Evolutionary conservation across 2,797 vertebrate species (phyloP).

Genomic region (Amniataba percoides): DNA sequence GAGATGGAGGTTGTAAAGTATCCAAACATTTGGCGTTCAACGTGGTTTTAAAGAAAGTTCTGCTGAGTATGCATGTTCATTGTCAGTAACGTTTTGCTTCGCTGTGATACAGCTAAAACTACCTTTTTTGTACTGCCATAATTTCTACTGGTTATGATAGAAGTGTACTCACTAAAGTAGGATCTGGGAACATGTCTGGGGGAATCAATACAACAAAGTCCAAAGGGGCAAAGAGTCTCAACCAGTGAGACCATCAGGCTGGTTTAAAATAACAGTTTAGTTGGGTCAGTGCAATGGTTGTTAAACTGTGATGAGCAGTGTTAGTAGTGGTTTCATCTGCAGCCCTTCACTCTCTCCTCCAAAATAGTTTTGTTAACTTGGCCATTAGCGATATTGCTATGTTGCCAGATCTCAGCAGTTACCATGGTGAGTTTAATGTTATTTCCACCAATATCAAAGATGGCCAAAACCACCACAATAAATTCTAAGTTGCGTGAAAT

Average conservation of each 20-base stretch:
- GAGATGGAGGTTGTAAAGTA: slow-evolving; percentile 41
- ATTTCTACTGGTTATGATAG: slow-evolving; percentile 1
- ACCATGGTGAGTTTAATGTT: slow-evolving; percentile 37
- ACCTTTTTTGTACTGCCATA: slow-evolving; percentile 3
- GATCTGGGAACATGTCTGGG: background rate
- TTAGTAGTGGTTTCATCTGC: background rate
- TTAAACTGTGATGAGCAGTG: slow-evolving; percentile 24
- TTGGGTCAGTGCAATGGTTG: slow-evolving; percentile 8
- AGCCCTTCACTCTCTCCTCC: slow-evolving; percentile 9
- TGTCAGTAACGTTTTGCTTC: slow-evolving; percentile 34
- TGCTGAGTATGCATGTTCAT: slow-evolving; percentile 41
- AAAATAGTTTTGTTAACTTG: slow-evolving; percentile 23
- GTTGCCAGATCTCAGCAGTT: slow-evolving; percentile 24
- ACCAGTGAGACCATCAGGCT: background rate
- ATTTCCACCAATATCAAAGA: slow-evolving; percentile 28
- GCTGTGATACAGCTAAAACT: slow-evolving; percentile 8
- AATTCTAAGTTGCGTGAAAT: slow-evolving; percentile 23
- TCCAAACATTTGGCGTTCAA: slow-evolving; percentile 47
- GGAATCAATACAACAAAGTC: background rate
- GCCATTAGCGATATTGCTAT: background rate
- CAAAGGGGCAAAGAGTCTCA: background rate
- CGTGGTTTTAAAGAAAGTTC: slow-evolving; percentile 36
- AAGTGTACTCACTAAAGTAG: background rate
- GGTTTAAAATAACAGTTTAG: slow-evolving; percentile 5
- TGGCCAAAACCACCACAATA: slow-evolving; percentile 23